Percentiles rank a stretch among this genome's conserved stretches.
phyloP scores from a whole-genome alignment of 2,888 invertebrate genomes.

The Apamea anceps region DNA sequence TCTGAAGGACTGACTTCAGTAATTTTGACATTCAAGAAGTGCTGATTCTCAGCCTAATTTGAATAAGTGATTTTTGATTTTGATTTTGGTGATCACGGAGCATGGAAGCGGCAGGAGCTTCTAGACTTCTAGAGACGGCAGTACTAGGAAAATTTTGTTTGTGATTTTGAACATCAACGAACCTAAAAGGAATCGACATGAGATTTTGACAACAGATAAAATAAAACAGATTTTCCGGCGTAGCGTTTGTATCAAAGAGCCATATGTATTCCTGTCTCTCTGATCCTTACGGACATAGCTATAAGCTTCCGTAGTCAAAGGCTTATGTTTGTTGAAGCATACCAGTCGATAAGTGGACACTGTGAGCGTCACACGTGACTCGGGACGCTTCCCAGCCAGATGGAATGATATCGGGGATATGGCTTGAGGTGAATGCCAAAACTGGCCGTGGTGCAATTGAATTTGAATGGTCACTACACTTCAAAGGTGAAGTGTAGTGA shows the following conservation, averaged over 20 bases:
- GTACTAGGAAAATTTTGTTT: no score
- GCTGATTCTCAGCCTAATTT: no score
- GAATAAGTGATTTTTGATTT: no score
- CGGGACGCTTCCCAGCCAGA: slow-evolving; percentile 23
- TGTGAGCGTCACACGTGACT: slow-evolving; percentile 29
- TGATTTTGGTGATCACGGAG: no score
- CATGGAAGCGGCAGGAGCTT: no score
- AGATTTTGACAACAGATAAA: no score
- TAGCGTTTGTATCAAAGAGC: not conserved
- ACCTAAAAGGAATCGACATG: no score
- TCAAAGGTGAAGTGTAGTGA: not conserved
- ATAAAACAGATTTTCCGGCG: no score
- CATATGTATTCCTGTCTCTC: not conserved
- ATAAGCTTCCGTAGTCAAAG: slow-evolving; percentile 14
- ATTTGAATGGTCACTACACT: slow-evolving; percentile 3
- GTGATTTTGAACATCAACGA: no score
- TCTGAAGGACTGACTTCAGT: no score
- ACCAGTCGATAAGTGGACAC: slow-evolving; percentile 13
- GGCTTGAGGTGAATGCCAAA: slow-evolving; percentile 28
- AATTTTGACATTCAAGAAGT: no score
- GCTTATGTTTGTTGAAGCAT: slow-evolving; percentile 15
- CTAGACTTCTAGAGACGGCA: no score
- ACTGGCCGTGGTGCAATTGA: slow-evolving; percentile 20
- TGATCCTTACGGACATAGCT: not conserved
- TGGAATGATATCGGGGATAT: not conserved